These are phyloP conservation scores for Oophaga pumilio DNA, from an alignment of 2,113 vertebrate genomes.

Conservation along the genomic window DNA sequence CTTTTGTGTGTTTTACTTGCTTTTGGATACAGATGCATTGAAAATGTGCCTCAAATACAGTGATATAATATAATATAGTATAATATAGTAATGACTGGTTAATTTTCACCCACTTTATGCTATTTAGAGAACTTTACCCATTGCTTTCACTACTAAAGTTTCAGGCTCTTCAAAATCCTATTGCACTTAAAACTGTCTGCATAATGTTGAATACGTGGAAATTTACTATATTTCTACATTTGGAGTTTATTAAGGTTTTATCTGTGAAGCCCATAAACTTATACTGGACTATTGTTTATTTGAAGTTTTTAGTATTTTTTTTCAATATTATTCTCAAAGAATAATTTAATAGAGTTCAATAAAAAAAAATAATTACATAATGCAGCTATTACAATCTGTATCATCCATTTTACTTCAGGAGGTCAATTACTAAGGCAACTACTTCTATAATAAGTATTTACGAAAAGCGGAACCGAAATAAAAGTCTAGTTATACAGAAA, in stretches of 20 bases:
- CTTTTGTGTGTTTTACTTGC: no score
- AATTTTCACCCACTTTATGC: no score
- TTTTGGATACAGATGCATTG: no score
- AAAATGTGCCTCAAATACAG: no score
- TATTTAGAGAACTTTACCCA: no score
- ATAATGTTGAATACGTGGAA: no score
- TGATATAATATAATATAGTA: no score
- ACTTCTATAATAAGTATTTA: slow-evolving; percentile 4
- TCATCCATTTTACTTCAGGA: not conserved
- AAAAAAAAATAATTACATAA: not conserved
- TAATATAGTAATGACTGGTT: no score
- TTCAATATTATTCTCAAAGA: not conserved
- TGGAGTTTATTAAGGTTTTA: not conserved
- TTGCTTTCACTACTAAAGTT: no score
- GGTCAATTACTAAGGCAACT: not conserved
- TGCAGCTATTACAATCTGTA: not conserved
- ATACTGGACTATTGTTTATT: not conserved
- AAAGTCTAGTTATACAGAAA: not conserved
- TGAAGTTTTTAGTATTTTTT: not conserved
- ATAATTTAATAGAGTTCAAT: not conserved
- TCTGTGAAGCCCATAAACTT: not conserved
- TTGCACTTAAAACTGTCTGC: no score
- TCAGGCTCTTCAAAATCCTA: no score
- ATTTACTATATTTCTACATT: no score
- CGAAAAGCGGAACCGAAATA: not conserved